phyloP scores from a whole-genome alignment of 2,888 invertebrate genomes.

The Drosophila fulvimacula region DNA sequence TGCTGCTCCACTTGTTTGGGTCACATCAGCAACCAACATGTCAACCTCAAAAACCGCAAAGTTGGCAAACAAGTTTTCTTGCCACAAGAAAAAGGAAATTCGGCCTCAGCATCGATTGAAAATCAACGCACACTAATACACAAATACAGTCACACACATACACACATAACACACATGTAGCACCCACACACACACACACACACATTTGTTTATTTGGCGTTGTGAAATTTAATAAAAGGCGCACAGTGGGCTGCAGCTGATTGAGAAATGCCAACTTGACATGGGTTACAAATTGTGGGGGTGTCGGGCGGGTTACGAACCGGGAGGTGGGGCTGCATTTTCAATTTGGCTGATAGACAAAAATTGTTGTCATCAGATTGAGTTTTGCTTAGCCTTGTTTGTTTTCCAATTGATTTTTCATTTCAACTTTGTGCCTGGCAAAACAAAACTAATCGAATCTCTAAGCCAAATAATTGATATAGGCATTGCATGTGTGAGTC shows the following conservation, averaged over 20 bases:
- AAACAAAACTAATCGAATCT: constrained; percentile 30
- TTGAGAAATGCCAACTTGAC: constrained; percentile 56
- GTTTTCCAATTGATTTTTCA: constrained; percentile 46
- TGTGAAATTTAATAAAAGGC: constrained; percentile 68
- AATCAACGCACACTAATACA: constrained; percentile 61
- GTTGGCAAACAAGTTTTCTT: constrained; percentile 75
- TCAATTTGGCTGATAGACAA: constrained; percentile 24
- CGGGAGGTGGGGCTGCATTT: constrained; percentile 7
- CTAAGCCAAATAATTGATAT: constrained; percentile 12
- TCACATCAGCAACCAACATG: constrained; percentile 78
- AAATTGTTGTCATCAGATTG: constrained; percentile 47
- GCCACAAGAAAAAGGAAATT: constrained; percentile 50
- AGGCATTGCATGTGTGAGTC: constrained; percentile 1
- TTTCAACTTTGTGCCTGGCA: constrained; percentile 19
- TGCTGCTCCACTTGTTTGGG: constrained; percentile 74
- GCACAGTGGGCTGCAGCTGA: constrained; percentile 66
- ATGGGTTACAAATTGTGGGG: constrained; percentile 39
- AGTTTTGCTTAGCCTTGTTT: constrained; percentile 45
- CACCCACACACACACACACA: constrained; percentile 37
- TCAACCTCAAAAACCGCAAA: constrained; percentile 81
- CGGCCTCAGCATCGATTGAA: constrained; percentile 72
- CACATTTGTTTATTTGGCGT: constrained; percentile 55
- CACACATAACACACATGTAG: constrained; percentile 26
- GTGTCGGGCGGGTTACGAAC: background rate
- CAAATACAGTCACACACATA: constrained; percentile 22